Conservation (phyloP, 2,888 invertebrate genomes). For the Drosophila borealis region DNA sequence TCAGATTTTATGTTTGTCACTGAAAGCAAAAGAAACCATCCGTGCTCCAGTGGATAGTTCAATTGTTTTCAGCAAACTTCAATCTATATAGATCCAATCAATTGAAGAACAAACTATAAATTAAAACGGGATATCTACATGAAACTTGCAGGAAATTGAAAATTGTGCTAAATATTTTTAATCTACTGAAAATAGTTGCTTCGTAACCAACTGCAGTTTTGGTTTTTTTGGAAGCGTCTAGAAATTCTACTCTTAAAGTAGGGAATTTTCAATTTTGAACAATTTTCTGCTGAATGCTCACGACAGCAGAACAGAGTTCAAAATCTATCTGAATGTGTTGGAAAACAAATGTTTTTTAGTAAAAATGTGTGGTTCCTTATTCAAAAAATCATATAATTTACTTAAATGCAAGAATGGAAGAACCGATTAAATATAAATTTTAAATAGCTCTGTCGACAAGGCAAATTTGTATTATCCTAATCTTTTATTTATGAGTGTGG, state of each 20-base stretch:
- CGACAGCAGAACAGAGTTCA: slow-evolving; percentile 80
- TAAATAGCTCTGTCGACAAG: slow-evolving; percentile 33
- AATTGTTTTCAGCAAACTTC: slow-evolving; percentile 27
- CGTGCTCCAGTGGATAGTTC: slow-evolving; percentile 71
- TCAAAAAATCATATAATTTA: slow-evolving; percentile 26
- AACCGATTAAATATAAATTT: slow-evolving; percentile 49
- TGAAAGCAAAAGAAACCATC: slow-evolving; percentile 39
- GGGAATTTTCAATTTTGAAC: slow-evolving; percentile 57
- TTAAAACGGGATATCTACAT: slow-evolving; percentile 16
- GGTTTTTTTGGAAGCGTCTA: slow-evolving; percentile 18
- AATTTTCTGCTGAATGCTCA: slow-evolving; percentile 83
- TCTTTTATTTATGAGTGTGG: background rate
- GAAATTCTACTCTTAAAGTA: slow-evolving; percentile 11
- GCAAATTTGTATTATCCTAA: slow-evolving; percentile 5
- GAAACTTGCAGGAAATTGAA: slow-evolving; percentile 46
- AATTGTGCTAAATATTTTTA: slow-evolving; percentile 22
- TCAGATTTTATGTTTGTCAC: slow-evolving; percentile 3
- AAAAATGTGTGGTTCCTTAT: slow-evolving; percentile 63
- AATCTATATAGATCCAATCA: slow-evolving; percentile 2
- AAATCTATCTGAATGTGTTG: slow-evolving; percentile 42
- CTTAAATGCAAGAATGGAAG: slow-evolving; percentile 71
- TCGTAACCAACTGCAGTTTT: slow-evolving; percentile 69
- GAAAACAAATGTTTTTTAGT: background rate
- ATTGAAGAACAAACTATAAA: background rate
- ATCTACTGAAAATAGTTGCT: background rate